Conservation (phyloP, 2,888 invertebrate species). For the Amorpha juglandis region DNA sequence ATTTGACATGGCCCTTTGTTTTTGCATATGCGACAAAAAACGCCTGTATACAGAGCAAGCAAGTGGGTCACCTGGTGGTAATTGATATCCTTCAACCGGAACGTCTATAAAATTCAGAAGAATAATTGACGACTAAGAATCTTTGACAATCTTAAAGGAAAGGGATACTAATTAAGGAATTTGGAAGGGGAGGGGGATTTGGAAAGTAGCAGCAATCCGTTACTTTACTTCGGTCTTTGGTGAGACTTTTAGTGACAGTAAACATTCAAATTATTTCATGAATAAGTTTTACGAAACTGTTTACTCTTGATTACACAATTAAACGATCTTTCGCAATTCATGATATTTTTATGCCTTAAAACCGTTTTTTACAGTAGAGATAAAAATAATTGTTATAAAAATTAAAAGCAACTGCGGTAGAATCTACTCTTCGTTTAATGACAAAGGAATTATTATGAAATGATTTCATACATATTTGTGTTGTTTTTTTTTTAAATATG, state of each 20-base stretch:
- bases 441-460: neutral
- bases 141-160: no score
- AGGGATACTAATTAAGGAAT: no score
- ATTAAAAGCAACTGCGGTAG: conserved; percentile 2
- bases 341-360: conserved; percentile 9
- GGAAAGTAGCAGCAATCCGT: no score
- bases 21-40: neutral
- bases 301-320: neutral
- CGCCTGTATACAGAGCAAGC: neutral
- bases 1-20: neutral
- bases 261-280: neutral
- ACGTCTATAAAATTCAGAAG: no score
- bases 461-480: neutral
- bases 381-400: conserved; percentile 6
- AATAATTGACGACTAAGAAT: no score
- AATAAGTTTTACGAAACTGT: neutral
- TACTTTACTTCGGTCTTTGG: no score
- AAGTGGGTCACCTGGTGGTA: no score
- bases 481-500: neutral
- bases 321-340: neutral
- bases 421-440: conserved; percentile 5
- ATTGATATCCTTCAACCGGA: no score
- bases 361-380: neutral
- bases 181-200: no score
- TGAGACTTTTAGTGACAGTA: no score